A percentile compares a stretch with the other conserved stretches of the same genome.
These are phyloP conservation scores for Yponomeuta sedellus DNA, from an alignment of 2,888 invertebrate genomes.

Conservation along the genomic window DNA sequence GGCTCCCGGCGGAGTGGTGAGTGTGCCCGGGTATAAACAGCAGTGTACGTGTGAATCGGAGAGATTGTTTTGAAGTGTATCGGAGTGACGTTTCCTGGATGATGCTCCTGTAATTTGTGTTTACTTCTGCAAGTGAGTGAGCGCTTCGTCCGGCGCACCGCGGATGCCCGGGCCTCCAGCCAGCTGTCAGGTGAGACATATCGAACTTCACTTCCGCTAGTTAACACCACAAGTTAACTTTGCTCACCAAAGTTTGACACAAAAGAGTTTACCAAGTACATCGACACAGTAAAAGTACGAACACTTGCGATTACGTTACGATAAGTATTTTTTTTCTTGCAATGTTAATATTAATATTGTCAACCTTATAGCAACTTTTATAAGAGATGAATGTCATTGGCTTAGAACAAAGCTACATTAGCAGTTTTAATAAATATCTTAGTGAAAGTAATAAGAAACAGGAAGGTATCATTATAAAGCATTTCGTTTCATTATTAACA, in stretches of 20 bases:
- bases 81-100: conserved; percentile 58
- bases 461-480: background rate
- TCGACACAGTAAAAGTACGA: conserved; percentile 20
- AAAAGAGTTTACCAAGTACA: conserved; percentile 45
- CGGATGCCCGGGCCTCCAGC: conserved; percentile 40
- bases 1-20: background rate
- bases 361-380: background rate
- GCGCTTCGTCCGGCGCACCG: conserved; percentile 52
- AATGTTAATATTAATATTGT: background rate
- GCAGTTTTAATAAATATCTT: background rate
- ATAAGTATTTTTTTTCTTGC: background rate
- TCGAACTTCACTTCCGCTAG: conserved; percentile 54
- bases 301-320: background rate
- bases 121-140: conserved; percentile 63
- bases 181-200: conserved; percentile 51
- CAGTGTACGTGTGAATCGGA: conserved; percentile 57
- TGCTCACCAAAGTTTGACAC: conserved; percentile 54
- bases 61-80: conserved; percentile 71
- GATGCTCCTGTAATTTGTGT: conserved; percentile 68
- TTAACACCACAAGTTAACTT: conserved; percentile 34
- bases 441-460: background rate
- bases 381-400: background rate
- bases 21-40: conserved; percentile 18
- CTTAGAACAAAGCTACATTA: background rate
- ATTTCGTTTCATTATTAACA: background rate